Conservation (phyloP, 2,113 vertebrate species). For the Lycocorax pyrrhopterus region DNA sequence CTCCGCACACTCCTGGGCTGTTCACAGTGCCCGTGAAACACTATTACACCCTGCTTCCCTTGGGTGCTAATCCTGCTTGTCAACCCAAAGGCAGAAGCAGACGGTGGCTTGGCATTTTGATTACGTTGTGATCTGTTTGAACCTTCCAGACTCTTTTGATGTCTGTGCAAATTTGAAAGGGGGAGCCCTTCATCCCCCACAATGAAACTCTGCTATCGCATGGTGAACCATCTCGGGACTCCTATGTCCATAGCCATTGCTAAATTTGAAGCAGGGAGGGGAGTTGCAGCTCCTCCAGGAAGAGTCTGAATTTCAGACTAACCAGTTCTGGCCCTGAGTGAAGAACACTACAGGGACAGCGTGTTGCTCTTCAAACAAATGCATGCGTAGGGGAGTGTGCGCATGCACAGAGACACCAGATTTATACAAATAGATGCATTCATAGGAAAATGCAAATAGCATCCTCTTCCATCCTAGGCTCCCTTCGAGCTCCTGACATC, state of each 20-base stretch:
- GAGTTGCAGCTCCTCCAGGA: constrained; percentile 4
- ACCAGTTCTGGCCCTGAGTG: constrained; percentile 1
- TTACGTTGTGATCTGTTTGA: constrained; percentile 63
- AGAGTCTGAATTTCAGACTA: constrained; percentile 30
- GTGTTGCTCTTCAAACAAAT: constrained; percentile 45
- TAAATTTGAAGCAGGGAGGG: not conserved
- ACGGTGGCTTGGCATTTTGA: constrained; percentile 60
- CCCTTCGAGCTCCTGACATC: constrained; percentile 59
- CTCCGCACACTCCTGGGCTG: constrained; percentile 36
- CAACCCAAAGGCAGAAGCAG: constrained; percentile 60
- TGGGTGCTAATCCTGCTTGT: constrained; percentile 59
- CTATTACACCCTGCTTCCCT: constrained; percentile 62
- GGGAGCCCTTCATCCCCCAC: constrained; percentile 38
- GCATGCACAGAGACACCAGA: constrained; percentile 39
- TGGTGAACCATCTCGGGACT: constrained; percentile 21
- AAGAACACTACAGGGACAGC: not conserved
- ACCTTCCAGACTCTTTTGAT: constrained; percentile 63
- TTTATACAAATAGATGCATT: constrained; percentile 63
- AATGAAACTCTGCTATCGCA: not conserved
- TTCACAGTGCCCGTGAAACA: constrained; percentile 57
- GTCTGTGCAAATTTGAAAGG: constrained; percentile 57
- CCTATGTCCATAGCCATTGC: not conserved
- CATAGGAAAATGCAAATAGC: constrained; percentile 65
- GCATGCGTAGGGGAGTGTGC: not conserved
- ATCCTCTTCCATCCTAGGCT: constrained; percentile 33